These are phyloP conservation scores for Panthera leo DNA, from an alignment of 2,113 vertebrate species.

Conservation along the genomic window DNA sequence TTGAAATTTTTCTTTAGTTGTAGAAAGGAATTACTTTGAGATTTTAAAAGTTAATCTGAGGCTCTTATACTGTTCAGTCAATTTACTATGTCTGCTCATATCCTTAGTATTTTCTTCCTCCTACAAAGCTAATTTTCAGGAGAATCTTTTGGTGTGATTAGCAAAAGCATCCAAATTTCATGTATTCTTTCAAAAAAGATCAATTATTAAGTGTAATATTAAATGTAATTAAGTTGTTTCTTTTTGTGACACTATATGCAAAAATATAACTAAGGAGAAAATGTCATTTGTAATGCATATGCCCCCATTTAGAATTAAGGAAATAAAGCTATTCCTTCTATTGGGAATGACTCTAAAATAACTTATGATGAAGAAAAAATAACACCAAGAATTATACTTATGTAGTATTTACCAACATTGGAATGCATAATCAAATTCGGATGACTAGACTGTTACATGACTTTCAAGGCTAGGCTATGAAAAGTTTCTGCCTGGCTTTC, in stretches of 20 bases:
- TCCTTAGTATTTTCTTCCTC: background rate
- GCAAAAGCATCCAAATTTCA: background rate
- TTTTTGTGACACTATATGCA: background rate
- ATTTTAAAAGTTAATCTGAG: background rate
- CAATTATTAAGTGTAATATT: background rate
- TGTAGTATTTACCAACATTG: background rate
- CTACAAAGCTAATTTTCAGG: background rate
- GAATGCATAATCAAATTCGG: background rate
- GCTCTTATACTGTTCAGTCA: background rate
- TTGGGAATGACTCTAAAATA: background rate
- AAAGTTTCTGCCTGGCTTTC: background rate
- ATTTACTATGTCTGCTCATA: background rate
- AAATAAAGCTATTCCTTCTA: background rate
- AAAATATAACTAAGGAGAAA: conserved; percentile 14
- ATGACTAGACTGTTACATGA: background rate
- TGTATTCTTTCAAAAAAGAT: conserved; percentile 1
- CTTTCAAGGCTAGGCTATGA: background rate
- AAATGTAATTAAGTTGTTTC: background rate
- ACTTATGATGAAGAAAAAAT: background rate
- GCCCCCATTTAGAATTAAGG: background rate
- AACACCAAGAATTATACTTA: background rate
- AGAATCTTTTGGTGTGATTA: background rate
- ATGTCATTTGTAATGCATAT: background rate
- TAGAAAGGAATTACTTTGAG: background rate
- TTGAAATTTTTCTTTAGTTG: background rate